Percentiles rank a stretch among this genome's conserved stretches.
These are phyloP conservation scores for Pedetes capensis DNA, from an alignment of 2,113 vertebrate genomes.

Conservation along the genomic window DNA sequence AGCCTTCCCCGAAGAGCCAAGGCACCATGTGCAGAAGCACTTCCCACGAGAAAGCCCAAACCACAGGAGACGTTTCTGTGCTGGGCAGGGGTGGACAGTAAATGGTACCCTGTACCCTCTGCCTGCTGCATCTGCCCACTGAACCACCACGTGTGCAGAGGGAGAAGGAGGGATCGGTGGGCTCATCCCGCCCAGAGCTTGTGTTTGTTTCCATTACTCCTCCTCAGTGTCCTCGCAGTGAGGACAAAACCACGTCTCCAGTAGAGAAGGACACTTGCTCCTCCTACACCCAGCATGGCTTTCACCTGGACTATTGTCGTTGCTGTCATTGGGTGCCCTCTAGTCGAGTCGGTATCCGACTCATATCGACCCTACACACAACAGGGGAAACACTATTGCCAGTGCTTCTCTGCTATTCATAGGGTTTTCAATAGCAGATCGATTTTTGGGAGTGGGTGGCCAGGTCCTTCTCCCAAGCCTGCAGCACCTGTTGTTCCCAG, in stretches of 20 bases:
- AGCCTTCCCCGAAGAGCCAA: background rate
- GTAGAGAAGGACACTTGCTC: background rate
- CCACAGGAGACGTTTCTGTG: background rate
- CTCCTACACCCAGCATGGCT: background rate
- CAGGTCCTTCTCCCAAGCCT: too few relatives aligned
- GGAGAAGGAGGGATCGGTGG: background rate
- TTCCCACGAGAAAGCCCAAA: background rate
- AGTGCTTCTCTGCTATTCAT: too few relatives aligned
- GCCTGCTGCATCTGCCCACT: background rate
- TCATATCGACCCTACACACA: too few relatives aligned
- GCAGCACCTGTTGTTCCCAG: too few relatives aligned
- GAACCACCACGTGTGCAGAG: too few relatives aligned
- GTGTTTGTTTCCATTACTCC: background rate
- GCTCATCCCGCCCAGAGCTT: background rate
- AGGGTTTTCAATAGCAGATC: too few relatives aligned
- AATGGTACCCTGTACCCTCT: too few relatives aligned
- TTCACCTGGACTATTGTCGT: background rate
- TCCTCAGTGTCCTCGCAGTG: background rate
- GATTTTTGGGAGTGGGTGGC: too few relatives aligned
- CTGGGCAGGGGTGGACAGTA: background rate
- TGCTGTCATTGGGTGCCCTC: too few relatives aligned
- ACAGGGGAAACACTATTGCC: too few relatives aligned
- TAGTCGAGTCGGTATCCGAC: too few relatives aligned
- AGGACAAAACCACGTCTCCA: background rate
- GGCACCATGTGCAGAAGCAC: fast-evolving